Conservation (phyloP, 2,113 vertebrate genomes). For the Lipophrys pholis region DNA sequence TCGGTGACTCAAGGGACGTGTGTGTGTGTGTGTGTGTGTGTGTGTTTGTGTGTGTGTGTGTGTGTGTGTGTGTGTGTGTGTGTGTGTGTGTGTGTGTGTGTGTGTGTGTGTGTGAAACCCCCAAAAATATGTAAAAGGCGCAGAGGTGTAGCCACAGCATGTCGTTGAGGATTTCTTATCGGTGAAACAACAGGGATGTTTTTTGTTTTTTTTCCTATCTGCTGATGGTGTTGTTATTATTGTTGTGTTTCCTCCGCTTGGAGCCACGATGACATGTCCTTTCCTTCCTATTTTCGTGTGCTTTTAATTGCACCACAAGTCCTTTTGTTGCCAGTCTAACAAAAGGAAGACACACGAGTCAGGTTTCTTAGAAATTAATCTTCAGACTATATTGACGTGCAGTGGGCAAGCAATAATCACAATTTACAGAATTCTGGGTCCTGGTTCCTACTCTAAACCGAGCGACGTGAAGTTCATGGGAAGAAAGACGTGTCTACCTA, state of each 20-base stretch:
- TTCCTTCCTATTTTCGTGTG: too few species aligned
- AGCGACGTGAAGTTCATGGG: too few species aligned
- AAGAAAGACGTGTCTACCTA: too few species aligned
- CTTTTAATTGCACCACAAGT: too few species aligned
- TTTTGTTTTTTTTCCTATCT: conserved; percentile 5
- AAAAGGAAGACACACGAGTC: too few species aligned
- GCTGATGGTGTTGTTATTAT: conserved; percentile 6
- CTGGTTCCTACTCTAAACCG: too few species aligned
- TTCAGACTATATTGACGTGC: too few species aligned
- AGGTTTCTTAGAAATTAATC: too few species aligned
- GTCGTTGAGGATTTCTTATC: conserved; percentile 41
- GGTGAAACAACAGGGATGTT: conserved; percentile 6
- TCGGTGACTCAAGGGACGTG: conserved; percentile 54
- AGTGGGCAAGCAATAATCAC: too few species aligned
- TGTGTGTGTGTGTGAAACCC: conserved; percentile 1
- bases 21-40: conserved; percentile 14
- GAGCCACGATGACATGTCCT: conserved; percentile 32
- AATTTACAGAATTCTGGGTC: too few species aligned
- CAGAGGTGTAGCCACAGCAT: conserved; percentile 28
- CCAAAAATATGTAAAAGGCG: conserved; percentile 28
- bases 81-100: conserved; percentile 10
- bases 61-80: conserved; percentile 14
- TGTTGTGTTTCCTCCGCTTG: conserved; percentile 8
- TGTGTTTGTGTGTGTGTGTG: background rate
- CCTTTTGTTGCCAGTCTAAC: too few species aligned